Evolutionary conservation across 2,888 invertebrate species (phyloP).

Genomic region (Calephelis perditalis): DNA sequence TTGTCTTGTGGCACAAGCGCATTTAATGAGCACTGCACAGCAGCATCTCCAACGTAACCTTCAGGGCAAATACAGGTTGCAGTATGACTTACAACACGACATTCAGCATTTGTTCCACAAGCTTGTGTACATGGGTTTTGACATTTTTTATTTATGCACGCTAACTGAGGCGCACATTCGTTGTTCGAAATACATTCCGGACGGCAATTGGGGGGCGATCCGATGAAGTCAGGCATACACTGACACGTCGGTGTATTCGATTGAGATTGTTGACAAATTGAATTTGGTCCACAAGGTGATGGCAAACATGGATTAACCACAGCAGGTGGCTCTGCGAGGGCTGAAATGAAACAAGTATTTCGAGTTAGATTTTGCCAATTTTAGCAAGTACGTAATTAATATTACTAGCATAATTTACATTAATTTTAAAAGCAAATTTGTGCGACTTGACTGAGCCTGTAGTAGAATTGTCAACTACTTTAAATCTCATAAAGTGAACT

Average conservation of each 20-base stretch:
- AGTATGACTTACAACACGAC: conserved; percentile 86
- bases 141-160: conserved; percentile 88
- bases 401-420: no score
- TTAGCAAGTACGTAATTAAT: no score
- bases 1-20: conserved; percentile 42
- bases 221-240: conserved; percentile 82
- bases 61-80: conserved; percentile 83
- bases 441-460: no score
- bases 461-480: no score
- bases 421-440: neutral
- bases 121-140: conserved; percentile 85
- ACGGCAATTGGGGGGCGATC: conserved; percentile 84
- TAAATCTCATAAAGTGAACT: no score
- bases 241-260: conserved; percentile 82
- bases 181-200: conserved; percentile 86
- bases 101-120: conserved; percentile 87
- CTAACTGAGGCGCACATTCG: conserved; percentile 82
- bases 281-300: conserved; percentile 87
- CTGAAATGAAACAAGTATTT: conserved; percentile 31
- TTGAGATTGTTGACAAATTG: conserved; percentile 78
- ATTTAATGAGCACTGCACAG: conserved; percentile 76
- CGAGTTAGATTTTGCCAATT: no score
- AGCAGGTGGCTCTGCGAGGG: conserved; percentile 45
- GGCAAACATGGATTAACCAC: conserved; percentile 82
- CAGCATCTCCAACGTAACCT: conserved; percentile 87